Evolutionary conservation across 1,140 invertebrate genomes (phyloP), one percentile per base, ranked within the genome.

Genomic region (Laupala kohalensis): DNA sequence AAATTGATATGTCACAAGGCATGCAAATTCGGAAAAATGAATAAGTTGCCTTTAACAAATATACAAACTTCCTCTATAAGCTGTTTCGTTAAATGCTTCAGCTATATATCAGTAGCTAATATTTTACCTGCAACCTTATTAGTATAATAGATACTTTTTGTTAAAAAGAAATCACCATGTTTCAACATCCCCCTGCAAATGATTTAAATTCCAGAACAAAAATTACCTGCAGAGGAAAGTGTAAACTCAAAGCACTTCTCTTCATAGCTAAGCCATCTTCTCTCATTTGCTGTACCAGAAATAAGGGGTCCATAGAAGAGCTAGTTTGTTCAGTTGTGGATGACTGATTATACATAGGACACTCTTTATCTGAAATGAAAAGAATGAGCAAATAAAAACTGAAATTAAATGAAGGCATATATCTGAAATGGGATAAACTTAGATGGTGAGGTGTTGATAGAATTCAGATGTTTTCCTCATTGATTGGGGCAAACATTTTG

Each of bases 201-300:
- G 65, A 70, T 63, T 68, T 66, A 67, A 69, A 75, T 67, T 13
- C 69, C 71, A 29, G 30, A 74, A 69, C 25, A 71, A 73, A 64
- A 65, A 25, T 73, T 26, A 53, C 67, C 73, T 70, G 71, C 30
- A 63, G n/a, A 79, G 89, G 85, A 75, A 89, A 82, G 75, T 88
- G 83, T 64, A 86, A 84, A 74, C 82, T 84, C 26, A 89, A 75
- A 29, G 87, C 85, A 80, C 88, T 92, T 73, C 87, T 89, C 81
- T 95, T 97, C 77, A 97, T 85, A 71, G 90, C 89, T 23, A 97
- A 84, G 9, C 95, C 95, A 82, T 95, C 94, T 78, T 96, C 93
- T 77, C 90, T 86, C 93, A 97, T 95, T 78, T 95, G 91, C 76
- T 91, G 88, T 78, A 96, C 89, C 63, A 97, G 79, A 26, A 89